A percentile compares a stretch with the other conserved stretches of the same genome.
phyloP scores from a whole-genome alignment of 2,113 vertebrate species.

The Malurus cyaneus region DNA sequence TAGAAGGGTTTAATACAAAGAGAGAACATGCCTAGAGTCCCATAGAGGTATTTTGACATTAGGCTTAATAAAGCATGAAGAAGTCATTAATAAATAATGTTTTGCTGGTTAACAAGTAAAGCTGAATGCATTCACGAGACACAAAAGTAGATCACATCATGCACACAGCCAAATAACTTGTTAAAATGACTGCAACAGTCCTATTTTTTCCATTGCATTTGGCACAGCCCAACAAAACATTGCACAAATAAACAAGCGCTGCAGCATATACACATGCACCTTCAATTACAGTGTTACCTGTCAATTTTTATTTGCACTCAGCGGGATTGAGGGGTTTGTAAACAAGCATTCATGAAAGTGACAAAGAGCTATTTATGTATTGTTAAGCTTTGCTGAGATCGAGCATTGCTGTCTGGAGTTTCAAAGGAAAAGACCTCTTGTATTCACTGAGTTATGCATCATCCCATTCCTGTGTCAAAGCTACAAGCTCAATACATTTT shows the following conservation, averaged over 20 bases:
- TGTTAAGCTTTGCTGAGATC: constrained; percentile 10
- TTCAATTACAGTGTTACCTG: constrained; percentile 13
- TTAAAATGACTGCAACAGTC: constrained; percentile 32
- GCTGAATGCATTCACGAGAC: constrained; percentile 60
- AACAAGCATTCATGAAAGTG: constrained; percentile 34
- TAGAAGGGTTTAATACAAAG: constrained; percentile 52
- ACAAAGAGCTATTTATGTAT: constrained; percentile 33
- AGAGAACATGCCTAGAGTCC: constrained; percentile 65
- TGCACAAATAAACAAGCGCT: background rate
- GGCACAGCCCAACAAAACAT: background rate
- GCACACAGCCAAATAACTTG: constrained; percentile 57
- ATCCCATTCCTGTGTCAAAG: constrained; percentile 3
- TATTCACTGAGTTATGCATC: background rate
- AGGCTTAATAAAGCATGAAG: constrained; percentile 84
- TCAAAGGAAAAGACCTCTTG: constrained; percentile 22
- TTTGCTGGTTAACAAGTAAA: constrained; percentile 82
- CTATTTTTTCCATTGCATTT: constrained; percentile 4
- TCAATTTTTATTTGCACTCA: constrained; percentile 30
- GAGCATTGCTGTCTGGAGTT: background rate
- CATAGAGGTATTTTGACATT: constrained; percentile 80
- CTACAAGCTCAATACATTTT: background rate
- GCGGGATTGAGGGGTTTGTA: background rate
- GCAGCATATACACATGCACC: background rate
- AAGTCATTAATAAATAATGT: constrained; percentile 86
- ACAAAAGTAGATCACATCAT: constrained; percentile 73